phyloP scores from a whole-genome alignment of 2,888 invertebrate species.

The Spialia ferax region DNA sequence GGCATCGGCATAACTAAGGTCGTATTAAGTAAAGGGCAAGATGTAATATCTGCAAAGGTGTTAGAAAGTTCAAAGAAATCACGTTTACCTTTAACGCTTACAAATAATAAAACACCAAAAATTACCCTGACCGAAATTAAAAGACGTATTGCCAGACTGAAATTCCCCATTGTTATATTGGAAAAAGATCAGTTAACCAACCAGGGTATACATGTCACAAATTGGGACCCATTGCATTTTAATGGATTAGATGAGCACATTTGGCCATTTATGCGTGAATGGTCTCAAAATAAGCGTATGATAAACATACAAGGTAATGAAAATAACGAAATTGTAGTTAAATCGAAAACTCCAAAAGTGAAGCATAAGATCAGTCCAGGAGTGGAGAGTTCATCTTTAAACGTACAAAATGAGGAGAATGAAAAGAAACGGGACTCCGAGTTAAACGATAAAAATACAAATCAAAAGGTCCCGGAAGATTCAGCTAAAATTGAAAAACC shows the following conservation, averaged over 20 bases:
- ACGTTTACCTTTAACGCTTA: conserved; percentile 54
- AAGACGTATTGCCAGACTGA: conserved; percentile 59
- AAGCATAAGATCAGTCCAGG: conserved; percentile 6
- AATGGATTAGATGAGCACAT: conserved; percentile 64
- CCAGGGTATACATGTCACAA: conserved; percentile 54
- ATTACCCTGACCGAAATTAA: conserved; percentile 65
- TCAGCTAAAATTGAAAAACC: conserved; percentile 9
- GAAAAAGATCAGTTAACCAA: conserved; percentile 67
- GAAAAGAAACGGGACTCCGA: background rate
- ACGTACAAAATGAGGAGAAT: conserved; percentile 9
- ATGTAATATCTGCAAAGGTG: conserved; percentile 42
- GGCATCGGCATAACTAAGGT: conserved; percentile 61
- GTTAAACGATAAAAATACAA: background rate
- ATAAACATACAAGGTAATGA: background rate
- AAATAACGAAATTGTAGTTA: conserved; percentile 16
- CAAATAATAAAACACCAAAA: conserved; percentile 51
- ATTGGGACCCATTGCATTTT: conserved; percentile 64
- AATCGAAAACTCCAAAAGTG: conserved; percentile 12
- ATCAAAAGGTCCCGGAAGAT: background rate
- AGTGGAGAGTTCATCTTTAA: background rate
- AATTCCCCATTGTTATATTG: conserved; percentile 67
- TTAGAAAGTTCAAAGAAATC: conserved; percentile 50
- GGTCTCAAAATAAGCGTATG: conserved; percentile 49
- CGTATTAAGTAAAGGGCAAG: conserved; percentile 53
- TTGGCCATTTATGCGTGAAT: conserved; percentile 75